These are phyloP conservation scores for Picathartes gymnocephalus DNA, from an alignment of 2,113 vertebrate genomes.

Conservation along the genomic window DNA sequence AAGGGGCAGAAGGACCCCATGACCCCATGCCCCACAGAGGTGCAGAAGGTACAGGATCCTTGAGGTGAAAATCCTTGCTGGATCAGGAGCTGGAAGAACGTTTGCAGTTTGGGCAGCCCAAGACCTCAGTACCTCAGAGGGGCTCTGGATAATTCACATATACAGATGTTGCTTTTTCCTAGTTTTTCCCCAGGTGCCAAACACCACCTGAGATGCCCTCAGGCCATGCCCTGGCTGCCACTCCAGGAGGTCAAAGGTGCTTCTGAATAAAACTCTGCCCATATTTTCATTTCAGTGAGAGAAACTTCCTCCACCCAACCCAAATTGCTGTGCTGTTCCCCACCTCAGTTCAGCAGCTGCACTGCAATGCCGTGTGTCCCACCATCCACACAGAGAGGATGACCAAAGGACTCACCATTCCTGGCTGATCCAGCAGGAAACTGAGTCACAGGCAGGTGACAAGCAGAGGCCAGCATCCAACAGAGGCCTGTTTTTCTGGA, in stretches of 20 bases:
- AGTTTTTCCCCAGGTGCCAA: not conserved
- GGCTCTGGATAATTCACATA: not conserved
- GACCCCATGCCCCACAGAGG: rapidly evolving
- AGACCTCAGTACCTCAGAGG: not conserved
- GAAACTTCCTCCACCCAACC: not conserved
- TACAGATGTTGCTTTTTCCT: not conserved
- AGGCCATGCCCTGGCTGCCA: not conserved
- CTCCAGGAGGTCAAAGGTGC: not conserved
- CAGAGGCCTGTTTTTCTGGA: not conserved
- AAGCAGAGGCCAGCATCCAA: not conserved
- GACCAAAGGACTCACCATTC: not conserved
- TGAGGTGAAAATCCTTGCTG: not conserved
- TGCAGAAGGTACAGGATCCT: not conserved
- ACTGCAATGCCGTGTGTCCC: rapidly evolving
- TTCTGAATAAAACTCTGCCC: not conserved
- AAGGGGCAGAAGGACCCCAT: not conserved
- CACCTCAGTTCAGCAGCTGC: not conserved
- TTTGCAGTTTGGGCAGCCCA: not conserved
- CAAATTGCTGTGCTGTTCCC: not conserved
- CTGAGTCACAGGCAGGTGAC: not conserved
- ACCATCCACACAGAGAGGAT: not conserved
- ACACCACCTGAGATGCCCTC: not conserved
- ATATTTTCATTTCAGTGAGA: not conserved
- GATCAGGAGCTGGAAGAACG: not conserved
- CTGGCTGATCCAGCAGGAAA: not conserved